Conservation (phyloP, 2,888 invertebrate genomes). For the Diploptera punctata region DNA sequence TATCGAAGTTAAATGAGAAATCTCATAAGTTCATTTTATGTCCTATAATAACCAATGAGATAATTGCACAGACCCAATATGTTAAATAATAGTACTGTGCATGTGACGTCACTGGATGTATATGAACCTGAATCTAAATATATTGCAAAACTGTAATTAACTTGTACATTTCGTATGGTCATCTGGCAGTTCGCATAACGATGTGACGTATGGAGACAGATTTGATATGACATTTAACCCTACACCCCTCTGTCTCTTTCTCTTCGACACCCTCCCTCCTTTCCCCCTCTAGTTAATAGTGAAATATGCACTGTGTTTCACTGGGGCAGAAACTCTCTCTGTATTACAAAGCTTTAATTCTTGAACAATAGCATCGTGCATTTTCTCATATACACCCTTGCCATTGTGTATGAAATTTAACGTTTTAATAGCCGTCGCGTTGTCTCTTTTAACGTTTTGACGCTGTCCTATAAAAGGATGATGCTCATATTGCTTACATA, state of each 20-base stretch:
- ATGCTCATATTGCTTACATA: background rate
- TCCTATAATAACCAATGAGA: too few relatives aligned
- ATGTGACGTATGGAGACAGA: conserved; percentile 16
- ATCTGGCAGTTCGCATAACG: background rate
- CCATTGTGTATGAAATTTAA: background rate
- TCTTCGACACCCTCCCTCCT: background rate
- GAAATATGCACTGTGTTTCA: conserved; percentile 21
- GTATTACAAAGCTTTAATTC: background rate
- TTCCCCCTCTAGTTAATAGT: conserved; percentile 24
- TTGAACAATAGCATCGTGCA: conserved; percentile 15
- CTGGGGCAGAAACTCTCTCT: background rate
- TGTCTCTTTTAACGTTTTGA: background rate
- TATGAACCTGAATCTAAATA: background rate
- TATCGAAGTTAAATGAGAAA: too few relatives aligned
- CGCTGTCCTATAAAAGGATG: too few relatives aligned
- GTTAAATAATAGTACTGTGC: background rate
- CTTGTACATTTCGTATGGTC: conserved; percentile 11
- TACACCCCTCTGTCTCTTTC: too few relatives aligned
- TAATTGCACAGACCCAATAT: too few relatives aligned
- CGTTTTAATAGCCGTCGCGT: background rate
- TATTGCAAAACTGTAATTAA: conserved; percentile 22
- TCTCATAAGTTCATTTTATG: too few relatives aligned
- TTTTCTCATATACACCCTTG: background rate
- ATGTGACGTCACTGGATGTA: background rate
- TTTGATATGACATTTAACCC: conserved; percentile 21